Base-by-base conservation (phyloP, 2,888 invertebrate genomes). In the Amphipoea oculea region DNA sequence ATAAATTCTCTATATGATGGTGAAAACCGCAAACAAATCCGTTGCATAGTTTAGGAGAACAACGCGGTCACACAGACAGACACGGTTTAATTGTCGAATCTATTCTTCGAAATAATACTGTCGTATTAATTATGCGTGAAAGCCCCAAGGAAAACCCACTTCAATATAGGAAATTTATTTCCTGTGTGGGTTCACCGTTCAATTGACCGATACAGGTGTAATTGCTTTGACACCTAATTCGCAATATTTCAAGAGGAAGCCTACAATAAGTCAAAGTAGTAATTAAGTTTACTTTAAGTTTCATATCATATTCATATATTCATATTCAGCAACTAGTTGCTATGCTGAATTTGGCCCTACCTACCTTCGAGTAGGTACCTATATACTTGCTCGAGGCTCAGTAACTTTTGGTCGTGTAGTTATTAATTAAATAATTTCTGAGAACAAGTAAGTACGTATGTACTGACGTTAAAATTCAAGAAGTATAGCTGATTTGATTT, bases 211-310 rank as follows among this genome's bases (percentile, higher is more conserved):
- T 78, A 48, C 60, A 29, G 42, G 40, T 66, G 48, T 74, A 81
- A 86, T 79, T 81, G 65, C 72, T 72, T 79, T 81, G 73, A 79
- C 73, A 78, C 45, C 66, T 60, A 29, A 70, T 77, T 79, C 36
- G 14, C 48, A 77, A 75, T 73, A 42, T 57, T 68, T 81, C 70
- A 68, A 63, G 11, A 71, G 23, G 42, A 66, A 81, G 23, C 42
- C 20, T 60, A 42, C n/a, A 17, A 57, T 68, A 48, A 57, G 12
- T n/a, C 40, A 57, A 57, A 54, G 48, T 5, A 67, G n/a, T 29
- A 29, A 29, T 57, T 83, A 62, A 83, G 29, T 29, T 29, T 29
- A 29, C 0, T 29, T 79, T 63, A 68, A 42, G 23, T 54, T 67
- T 71, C 17, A 48, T 20, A 14, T 42, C 69, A 57, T n/a, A 70